Percentiles rank a stretch among this genome's conserved stretches.
Conservation (phyloP, 2,113 vertebrate genomes). For the Crotalus horridus region DNA sequence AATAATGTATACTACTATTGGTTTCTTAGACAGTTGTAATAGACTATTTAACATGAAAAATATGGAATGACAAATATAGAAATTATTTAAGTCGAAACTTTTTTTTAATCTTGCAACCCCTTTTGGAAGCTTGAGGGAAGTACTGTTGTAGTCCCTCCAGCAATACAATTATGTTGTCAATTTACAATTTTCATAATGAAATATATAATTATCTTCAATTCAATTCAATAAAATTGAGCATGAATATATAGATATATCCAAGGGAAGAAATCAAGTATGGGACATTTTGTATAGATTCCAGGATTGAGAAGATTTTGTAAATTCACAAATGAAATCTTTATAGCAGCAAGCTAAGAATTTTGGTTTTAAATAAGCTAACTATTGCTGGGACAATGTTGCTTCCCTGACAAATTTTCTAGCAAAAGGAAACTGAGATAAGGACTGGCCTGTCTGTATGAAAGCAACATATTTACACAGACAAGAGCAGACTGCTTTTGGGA, state of each 20-base stretch:
- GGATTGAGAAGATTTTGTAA: neutral
- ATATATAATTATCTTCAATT: neutral
- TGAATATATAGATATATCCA: no score
- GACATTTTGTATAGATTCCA: neutral
- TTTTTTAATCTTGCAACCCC: neutral
- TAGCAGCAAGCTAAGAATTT: neutral
- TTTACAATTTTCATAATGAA: neutral
- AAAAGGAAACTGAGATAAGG: neutral
- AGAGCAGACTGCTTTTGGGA: neutral
- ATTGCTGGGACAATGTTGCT: neutral
- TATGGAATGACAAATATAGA: neutral
- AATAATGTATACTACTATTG: neutral
- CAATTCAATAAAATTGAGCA: neutral
- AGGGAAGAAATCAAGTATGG: neutral
- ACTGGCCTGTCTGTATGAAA: neutral
- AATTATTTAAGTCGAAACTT: neutral
- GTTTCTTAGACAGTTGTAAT: neutral
- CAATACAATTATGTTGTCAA: neutral
- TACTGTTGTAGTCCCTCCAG: neutral
- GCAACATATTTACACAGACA: neutral
- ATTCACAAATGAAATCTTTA: neutral
- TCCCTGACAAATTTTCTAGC: neutral
- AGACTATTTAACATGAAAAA: neutral
- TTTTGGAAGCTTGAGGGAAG: neutral
- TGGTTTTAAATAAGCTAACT: neutral